Evolutionary conservation across 2,888 invertebrate genomes (phyloP).

Genomic region (Pyralis farinalis): DNA sequence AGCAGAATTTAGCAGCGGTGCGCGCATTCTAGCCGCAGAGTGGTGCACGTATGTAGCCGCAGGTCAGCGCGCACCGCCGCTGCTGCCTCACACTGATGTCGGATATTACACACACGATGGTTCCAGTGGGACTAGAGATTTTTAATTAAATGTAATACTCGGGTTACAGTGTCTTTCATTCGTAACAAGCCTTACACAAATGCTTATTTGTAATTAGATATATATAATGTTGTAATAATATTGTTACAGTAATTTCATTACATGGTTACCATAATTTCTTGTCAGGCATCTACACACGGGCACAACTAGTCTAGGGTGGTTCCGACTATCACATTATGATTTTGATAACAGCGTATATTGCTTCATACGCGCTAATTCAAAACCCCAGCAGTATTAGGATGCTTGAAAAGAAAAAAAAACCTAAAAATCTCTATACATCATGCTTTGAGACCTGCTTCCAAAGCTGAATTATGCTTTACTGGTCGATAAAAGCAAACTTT

Average conservation of each 20-base stretch:
- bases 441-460: slow-evolving; percentile 71
- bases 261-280: slow-evolving; percentile 74
- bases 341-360: slow-evolving; percentile 18
- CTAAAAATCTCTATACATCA: slow-evolving; percentile 78
- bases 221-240: slow-evolving; percentile 66
- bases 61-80: slow-evolving; percentile 23
- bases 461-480: slow-evolving; percentile 65
- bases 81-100: slow-evolving; percentile 41
- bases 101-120: slow-evolving; percentile 73
- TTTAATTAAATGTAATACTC: slow-evolving; percentile 82
- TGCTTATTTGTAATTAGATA: slow-evolving; percentile 78
- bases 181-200: slow-evolving; percentile 83
- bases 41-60: slow-evolving; percentile 12
- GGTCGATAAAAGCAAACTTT: slow-evolving; percentile 69
- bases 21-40: slow-evolving; percentile 21
- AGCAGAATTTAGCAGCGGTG: slow-evolving; percentile 55
- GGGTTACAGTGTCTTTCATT: slow-evolving; percentile 83
- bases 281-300: slow-evolving; percentile 65
- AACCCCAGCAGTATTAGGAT: slow-evolving; percentile 42
- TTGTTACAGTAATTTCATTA: slow-evolving; percentile 81
- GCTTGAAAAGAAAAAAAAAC: slow-evolving; percentile 76
- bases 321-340: slow-evolving; percentile 22
- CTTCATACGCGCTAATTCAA: slow-evolving; percentile 7
- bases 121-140: slow-evolving; percentile 86
- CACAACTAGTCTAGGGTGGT: slow-evolving; percentile 29